These are phyloP conservation scores for Lacanobia oleracea DNA, from an alignment of 2,888 invertebrate species.

Conservation along the genomic window DNA sequence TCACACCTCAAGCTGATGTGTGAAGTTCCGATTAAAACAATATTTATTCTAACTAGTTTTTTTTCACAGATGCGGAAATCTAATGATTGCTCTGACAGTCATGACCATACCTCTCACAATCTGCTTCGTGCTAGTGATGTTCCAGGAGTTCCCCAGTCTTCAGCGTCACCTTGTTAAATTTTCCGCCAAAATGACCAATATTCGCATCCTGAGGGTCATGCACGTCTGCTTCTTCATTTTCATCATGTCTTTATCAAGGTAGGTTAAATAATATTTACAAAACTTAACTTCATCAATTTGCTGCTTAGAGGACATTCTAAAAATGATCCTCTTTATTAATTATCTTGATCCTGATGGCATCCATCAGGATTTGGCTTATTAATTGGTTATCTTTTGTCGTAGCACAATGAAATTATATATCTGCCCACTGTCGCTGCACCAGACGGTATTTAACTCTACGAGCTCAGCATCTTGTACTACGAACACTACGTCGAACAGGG, in stretches of 20 bases:
- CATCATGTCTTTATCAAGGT: conserved; percentile 93
- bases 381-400: conserved; percentile 29
- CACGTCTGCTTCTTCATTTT: conserved; percentile 95
- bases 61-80: conserved; percentile 88
- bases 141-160: conserved; percentile 94
- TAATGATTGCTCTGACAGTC: conserved; percentile 91
- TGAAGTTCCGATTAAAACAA: not conserved
- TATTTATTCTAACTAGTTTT: not conserved
- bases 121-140: conserved; percentile 95
- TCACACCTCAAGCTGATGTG: not conserved
- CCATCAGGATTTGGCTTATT: not conserved
- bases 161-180: conserved; percentile 92
- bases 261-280: not conserved
- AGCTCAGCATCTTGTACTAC: conserved; percentile 7
- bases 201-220: conserved; percentile 93
- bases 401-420: conserved; percentile 84
- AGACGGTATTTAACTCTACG: not conserved
- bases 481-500: not conserved
- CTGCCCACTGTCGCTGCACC: conserved; percentile 73
- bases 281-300: too few species aligned
- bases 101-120: conserved; percentile 93
- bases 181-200: conserved; percentile 93
- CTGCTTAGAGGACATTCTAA: too few species aligned
- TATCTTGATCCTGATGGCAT: not conserved
- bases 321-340: not conserved